These are phyloP conservation scores for Rhabditoides inermis DNA, from an alignment of 2,888 invertebrate genomes.

Conservation along the genomic window DNA sequence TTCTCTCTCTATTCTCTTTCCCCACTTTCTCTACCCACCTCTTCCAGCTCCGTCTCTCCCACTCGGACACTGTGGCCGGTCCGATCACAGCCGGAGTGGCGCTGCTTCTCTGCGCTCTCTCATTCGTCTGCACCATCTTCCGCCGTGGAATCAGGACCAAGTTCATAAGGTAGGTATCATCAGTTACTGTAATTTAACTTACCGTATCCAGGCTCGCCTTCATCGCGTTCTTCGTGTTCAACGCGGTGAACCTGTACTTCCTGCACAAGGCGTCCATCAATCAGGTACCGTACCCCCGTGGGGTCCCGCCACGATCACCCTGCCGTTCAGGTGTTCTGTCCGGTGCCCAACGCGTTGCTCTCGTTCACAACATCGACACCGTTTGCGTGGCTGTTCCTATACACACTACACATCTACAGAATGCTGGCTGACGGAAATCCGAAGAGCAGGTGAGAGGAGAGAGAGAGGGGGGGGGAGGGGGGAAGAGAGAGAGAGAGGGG, in stretches of 20 bases:
- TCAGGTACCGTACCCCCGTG: slow-evolving; percentile 19
- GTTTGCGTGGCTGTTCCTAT: slow-evolving; percentile 48
- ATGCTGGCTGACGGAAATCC: slow-evolving; percentile 34
- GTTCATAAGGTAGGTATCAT: slow-evolving; percentile 21
- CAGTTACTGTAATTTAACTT: slow-evolving; percentile 14
- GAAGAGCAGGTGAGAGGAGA: slow-evolving; percentile 26
- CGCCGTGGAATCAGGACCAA: slow-evolving; percentile 16
- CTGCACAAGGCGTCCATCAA: slow-evolving; percentile 34
- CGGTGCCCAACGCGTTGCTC: slow-evolving; percentile 39
- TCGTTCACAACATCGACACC: slow-evolving; percentile 34
- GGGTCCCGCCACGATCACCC: not conserved
- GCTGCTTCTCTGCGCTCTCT: slow-evolving; percentile 31
- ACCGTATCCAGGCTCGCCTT: slow-evolving; percentile 25
- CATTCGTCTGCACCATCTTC: slow-evolving; percentile 28
- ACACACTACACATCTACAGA: slow-evolving; percentile 34
- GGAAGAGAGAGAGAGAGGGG: too few relatives aligned
- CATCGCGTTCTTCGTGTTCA: slow-evolving; percentile 39
- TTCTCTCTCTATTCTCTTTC: too few relatives aligned
- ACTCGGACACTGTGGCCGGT: slow-evolving; percentile 22
- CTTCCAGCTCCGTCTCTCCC: slow-evolving; percentile 29
- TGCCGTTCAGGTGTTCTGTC: slow-evolving; percentile 33
- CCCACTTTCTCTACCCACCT: too few relatives aligned
- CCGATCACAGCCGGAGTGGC: slow-evolving; percentile 31
- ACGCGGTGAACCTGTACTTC: slow-evolving; percentile 32
- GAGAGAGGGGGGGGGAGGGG: too few relatives aligned